These are phyloP conservation scores for Colius striatus DNA, from an alignment of 2,113 vertebrate genomes.

Conservation along the genomic window DNA sequence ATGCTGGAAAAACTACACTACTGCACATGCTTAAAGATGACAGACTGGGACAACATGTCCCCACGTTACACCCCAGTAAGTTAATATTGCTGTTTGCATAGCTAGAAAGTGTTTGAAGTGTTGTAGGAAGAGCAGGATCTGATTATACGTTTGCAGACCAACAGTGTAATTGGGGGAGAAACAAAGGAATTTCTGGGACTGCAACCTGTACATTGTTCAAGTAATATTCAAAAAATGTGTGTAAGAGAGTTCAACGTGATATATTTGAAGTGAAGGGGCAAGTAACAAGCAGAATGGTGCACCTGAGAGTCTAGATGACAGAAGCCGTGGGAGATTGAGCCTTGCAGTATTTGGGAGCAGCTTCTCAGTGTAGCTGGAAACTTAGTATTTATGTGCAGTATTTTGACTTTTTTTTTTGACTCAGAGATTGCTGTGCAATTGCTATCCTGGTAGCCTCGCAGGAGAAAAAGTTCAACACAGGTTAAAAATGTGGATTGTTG, in stretches of 20 bases:
- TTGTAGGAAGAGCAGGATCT: background rate
- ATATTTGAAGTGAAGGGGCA: background rate
- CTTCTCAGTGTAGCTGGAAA: background rate
- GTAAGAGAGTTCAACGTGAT: background rate
- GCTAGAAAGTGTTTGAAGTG: background rate
- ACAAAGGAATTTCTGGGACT: background rate
- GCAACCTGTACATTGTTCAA: background rate
- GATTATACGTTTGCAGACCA: background rate
- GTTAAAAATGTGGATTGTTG: background rate
- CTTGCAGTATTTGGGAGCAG: background rate
- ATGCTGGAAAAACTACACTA: conserved; percentile 97
- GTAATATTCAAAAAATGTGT: background rate
- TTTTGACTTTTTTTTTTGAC: background rate
- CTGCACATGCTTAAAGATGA: conserved; percentile 99
- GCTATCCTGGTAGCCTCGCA: background rate
- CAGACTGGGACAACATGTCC: conserved; percentile 96
- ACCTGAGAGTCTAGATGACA: background rate
- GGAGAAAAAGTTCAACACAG: background rate
- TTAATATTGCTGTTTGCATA: background rate
- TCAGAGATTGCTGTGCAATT: background rate
- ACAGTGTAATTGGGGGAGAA: background rate
- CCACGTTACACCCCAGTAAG: conserved; percentile 98
- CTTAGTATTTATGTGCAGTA: background rate
- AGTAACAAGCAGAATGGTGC: background rate
- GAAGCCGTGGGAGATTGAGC: background rate